Percentiles rank a stretch among this genome's conserved stretches.
Conservation (phyloP, 2,113 vertebrate genomes). For the Lagopus leucura region DNA sequence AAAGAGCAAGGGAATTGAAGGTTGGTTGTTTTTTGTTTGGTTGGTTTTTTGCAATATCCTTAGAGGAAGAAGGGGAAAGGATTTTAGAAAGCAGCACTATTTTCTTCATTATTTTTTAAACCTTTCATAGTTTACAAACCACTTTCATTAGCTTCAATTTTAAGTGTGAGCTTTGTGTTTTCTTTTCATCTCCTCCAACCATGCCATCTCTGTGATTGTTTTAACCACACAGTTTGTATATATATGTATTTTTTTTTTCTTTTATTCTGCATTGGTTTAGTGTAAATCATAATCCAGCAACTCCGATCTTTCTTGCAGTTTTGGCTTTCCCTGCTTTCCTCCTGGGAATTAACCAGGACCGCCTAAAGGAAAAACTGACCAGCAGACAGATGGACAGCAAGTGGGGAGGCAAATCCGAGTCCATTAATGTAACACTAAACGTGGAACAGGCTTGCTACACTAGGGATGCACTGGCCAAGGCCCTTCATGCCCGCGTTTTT, state of each 20-base stretch:
- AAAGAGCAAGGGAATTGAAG: not conserved
- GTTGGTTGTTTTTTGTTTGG: not conserved
- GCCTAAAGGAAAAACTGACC: slow-evolving; percentile 95
- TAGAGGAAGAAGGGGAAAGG: not conserved
- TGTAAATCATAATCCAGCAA: not conserved
- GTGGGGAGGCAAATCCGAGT: slow-evolving; percentile 93
- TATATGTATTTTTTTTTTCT: not conserved
- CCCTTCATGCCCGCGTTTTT: slow-evolving; percentile 92
- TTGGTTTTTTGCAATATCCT: not conserved
- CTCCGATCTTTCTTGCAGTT: slow-evolving; percentile 76
- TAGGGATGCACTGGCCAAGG: slow-evolving; percentile 94
- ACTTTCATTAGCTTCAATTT: not conserved
- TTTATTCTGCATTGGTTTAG: not conserved
- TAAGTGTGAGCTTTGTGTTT: not conserved
- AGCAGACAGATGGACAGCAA: slow-evolving; percentile 98
- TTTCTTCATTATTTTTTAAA: not conserved
- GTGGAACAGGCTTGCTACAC: slow-evolving; percentile 98
- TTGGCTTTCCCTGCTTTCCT: slow-evolving; percentile 96
- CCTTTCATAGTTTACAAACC: not conserved
- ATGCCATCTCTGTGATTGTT: not conserved
- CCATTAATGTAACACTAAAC: slow-evolving; percentile 94
- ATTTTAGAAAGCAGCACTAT: not conserved
- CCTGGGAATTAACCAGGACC: slow-evolving; percentile 91
- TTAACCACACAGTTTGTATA: not conserved
- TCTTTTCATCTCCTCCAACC: not conserved